Evolutionary conservation across 2,888 invertebrate genomes (phyloP).

Genomic region (Dromius quadrimaculatus): DNA sequence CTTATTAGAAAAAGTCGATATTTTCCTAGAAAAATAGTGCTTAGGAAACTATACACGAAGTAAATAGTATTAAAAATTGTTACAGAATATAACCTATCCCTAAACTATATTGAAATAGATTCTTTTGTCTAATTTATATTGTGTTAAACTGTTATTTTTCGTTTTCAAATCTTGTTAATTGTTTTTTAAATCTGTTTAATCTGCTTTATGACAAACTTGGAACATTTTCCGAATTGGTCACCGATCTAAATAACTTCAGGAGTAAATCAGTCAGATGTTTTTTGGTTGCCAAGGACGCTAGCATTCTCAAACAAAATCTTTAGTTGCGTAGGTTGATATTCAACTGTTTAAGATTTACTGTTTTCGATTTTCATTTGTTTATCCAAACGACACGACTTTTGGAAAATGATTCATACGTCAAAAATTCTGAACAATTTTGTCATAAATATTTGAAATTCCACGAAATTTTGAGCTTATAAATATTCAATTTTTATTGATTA

Average conservation of each 20-base stretch:
- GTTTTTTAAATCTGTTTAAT: too few relatives aligned
- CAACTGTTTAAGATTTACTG: slow-evolving; percentile 4
- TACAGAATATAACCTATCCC: too few relatives aligned
- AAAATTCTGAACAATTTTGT: slow-evolving; percentile 4
- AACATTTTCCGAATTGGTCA: slow-evolving; percentile 25
- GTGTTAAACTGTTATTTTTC: too few relatives aligned
- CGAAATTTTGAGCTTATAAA: slow-evolving; percentile 7
- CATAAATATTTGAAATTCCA: not conserved
- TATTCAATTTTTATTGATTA: slow-evolving; percentile 28
- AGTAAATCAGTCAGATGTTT: slow-evolving; percentile 33
- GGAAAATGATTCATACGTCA: slow-evolving; percentile 36
- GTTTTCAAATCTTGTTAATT: too few relatives aligned
- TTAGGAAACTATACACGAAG: too few relatives aligned
- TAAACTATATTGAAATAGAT: too few relatives aligned
- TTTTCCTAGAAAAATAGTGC: too few relatives aligned
- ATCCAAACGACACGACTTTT: slow-evolving; percentile 6
- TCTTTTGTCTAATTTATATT: too few relatives aligned
- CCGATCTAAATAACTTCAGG: slow-evolving; percentile 35
- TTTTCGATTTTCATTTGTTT: slow-evolving; percentile 16
- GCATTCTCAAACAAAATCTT: too few relatives aligned
- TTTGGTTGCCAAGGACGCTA: slow-evolving; percentile 35
- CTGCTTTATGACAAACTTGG: slow-evolving; percentile 20
- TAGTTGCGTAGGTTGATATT: slow-evolving; percentile 12
- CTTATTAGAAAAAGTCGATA: too few relatives aligned
- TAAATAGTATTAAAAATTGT: too few relatives aligned